Conservation (phyloP, 2,888 invertebrate genomes). For the Philhelius pedissequus region DNA sequence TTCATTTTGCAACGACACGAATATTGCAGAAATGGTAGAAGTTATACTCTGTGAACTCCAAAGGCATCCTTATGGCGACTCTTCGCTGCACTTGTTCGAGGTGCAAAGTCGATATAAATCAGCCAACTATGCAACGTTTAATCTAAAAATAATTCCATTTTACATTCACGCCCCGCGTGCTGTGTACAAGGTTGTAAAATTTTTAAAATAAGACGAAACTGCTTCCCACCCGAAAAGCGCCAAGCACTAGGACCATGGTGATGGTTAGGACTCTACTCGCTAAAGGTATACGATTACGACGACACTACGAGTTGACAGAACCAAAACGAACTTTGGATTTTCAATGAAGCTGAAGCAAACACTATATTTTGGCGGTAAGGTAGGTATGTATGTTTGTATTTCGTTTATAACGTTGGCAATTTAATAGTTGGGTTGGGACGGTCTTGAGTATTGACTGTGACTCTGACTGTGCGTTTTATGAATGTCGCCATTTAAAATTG, state of each 20-base stretch:
- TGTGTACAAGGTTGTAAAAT: constrained; percentile 7
- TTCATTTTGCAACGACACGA: not conserved
- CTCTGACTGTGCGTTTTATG: not conserved
- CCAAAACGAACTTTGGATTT: not conserved
- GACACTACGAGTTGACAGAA: not conserved
- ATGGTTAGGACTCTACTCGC: not conserved
- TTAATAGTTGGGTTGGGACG: not conserved
- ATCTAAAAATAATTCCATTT: constrained; percentile 20
- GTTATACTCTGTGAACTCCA: not conserved
- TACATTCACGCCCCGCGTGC: not conserved
- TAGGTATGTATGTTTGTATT: too few species aligned
- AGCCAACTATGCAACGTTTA: constrained; percentile 18
- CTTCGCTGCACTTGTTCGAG: not conserved
- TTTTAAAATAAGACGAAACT: constrained; percentile 23
- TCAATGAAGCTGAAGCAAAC: not conserved
- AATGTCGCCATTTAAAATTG: not conserved
- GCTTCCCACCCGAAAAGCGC: not conserved
- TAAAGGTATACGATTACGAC: too few species aligned
- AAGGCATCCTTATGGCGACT: not conserved
- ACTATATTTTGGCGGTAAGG: not conserved
- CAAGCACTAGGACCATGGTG: too few species aligned
- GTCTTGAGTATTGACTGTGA: too few species aligned
- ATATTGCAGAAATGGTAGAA: not conserved
- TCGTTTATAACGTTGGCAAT: not conserved
- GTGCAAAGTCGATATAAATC: constrained; percentile 19